These are phyloP conservation scores for Drosophila yooni DNA, from an alignment of 2,888 invertebrate species.

Conservation along the genomic window DNA sequence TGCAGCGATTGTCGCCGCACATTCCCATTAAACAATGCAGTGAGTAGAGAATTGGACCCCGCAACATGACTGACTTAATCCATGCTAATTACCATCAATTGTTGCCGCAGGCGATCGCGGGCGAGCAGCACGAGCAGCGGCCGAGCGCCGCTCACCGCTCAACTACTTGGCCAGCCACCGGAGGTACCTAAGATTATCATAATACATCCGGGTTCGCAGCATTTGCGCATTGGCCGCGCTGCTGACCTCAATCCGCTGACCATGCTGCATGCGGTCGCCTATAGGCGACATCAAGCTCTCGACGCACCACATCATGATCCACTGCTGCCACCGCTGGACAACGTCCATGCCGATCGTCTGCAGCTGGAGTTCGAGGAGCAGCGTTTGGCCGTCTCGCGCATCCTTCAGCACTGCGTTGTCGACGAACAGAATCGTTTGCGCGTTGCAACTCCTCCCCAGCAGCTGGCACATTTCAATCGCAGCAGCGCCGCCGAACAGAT, in stretches of 20 bases:
- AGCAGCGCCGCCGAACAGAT: constrained; percentile 90
- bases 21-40: constrained; percentile 42
- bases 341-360: constrained; percentile 59
- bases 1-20: constrained; percentile 10
- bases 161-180: constrained; percentile 51
- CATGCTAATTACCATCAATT: constrained; percentile 2
- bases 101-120: constrained; percentile 59
- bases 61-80: neutral
- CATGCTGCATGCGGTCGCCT: constrained; percentile 88
- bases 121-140: constrained; percentile 75
- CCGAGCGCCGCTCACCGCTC: constrained; percentile 34
- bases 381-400: constrained; percentile 92
- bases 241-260: constrained; percentile 95
- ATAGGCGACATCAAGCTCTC: constrained; percentile 84
- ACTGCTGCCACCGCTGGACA: constrained; percentile 65
- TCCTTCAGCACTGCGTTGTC: constrained; percentile 91
- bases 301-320: constrained; percentile 82
- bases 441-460: constrained; percentile 94
- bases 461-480: constrained; percentile 94
- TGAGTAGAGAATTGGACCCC: constrained; percentile 18
- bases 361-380: constrained; percentile 92
- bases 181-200: constrained; percentile 92
- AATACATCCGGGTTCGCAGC: constrained; percentile 97
- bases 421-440: constrained; percentile 93
- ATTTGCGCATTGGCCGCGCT: constrained; percentile 95